Base-by-base conservation (phyloP, 2,888 invertebrate genomes). In the Aricia artaxerxes region DNA sequence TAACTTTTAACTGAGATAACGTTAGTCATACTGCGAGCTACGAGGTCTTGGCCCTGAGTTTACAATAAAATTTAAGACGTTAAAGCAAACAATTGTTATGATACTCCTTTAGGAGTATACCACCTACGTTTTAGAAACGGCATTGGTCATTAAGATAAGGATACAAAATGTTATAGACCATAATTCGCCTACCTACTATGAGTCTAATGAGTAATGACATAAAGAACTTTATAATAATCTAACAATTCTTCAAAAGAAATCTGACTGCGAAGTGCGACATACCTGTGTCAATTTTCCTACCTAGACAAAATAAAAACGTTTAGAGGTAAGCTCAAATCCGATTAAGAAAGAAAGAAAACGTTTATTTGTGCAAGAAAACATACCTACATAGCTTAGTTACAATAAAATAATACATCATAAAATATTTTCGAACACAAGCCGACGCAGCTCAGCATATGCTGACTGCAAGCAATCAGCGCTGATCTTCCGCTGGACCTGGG, bases 51-150 rank as follows among this genome's bases (percentile, higher is more conserved):
- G 44, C 75, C 75, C 35, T 75, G 75, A 75, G 31, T 44, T 75
- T 49, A 75, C 75, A 44, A 75, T 75, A 49, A 49, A 75, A 73
- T 73, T 73, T 75, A 75, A 75, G 24, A 75, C 49, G 75, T 75
- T 75, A 35, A 69, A 38, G 35, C 69, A 16, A 69, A 69, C 69
- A 69, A 38, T 69, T 5, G 69, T 69, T 35, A 69, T 69, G 64
- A 69, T 69, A 38, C 35, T 69, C 38, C 5, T 69, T 69, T 69
- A 16, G 69, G 69, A 69, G 69, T 69, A 35, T 38, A 69, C 35
- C 69, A 38, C 69, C 69, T 38, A 69, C 69, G 69, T 69, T 69
- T 69, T 69, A 2, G 69, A 69, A 69, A 69, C 35, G 35, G 69
- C 69, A 69, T 69, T 69, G 35, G 69, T 13, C 13, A 13, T 69